A percentile compares a stretch with the other conserved stretches of the same genome.
These are phyloP conservation scores for Cyclargus thomasi DNA, from an alignment of 1,140 invertebrate species.

Conservation along the genomic window DNA sequence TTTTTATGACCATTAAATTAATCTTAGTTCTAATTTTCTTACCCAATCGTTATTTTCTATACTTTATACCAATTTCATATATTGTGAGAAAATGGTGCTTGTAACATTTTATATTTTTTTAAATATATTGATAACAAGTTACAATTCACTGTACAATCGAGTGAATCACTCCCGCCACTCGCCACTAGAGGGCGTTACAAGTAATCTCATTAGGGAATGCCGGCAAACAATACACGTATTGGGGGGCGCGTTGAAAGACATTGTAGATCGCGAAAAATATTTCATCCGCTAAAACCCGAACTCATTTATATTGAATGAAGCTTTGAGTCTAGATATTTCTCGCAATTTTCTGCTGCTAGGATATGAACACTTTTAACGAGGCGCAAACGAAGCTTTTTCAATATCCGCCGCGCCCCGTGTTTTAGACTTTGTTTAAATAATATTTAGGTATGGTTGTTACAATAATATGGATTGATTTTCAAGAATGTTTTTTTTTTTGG, in stretches of 20 bases:
- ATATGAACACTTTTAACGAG: constrained; percentile 10
- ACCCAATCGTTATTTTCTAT: too few relatives aligned
- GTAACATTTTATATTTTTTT: neutral
- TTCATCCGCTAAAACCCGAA: constrained; percentile 18
- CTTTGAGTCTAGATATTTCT: constrained; percentile 14
- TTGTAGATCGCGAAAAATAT: constrained; percentile 17
- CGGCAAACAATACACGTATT: constrained; percentile 24
- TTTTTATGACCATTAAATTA: too few relatives aligned
- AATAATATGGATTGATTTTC: too few relatives aligned
- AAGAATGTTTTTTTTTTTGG: too few relatives aligned
- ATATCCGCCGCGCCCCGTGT: neutral
- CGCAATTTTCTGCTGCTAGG: constrained; percentile 4
- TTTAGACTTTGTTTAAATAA: neutral
- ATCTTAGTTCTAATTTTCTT: too few relatives aligned
- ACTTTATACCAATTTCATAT: too few relatives aligned
- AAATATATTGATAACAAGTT: neutral
- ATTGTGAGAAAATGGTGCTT: neutral
- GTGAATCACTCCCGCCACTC: constrained; percentile 32
- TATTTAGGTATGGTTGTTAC: too few relatives aligned
- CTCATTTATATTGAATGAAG: constrained; percentile 14
- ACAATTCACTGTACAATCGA: neutral
- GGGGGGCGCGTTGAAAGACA: constrained; percentile 19
- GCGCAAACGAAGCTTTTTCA: constrained; percentile 6
- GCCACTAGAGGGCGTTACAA: constrained; percentile 28
- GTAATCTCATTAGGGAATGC: constrained; percentile 32